Conservation (phyloP, 2,797 vertebrate genomes). For the Poliocrania exsul region DNA sequence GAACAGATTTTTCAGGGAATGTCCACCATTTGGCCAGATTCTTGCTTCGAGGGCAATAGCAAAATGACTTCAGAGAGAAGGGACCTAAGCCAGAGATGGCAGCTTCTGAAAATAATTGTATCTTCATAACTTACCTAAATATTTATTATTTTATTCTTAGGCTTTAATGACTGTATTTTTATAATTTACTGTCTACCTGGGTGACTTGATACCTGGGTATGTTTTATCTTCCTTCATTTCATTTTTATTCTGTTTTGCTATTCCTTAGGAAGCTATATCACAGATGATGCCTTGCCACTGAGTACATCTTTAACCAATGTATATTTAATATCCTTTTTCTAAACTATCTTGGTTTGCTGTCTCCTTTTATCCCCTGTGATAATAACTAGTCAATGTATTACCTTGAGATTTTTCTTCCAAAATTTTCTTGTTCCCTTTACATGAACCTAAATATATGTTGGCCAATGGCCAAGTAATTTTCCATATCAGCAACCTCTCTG, state of each 20-base stretch:
- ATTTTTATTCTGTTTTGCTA: background rate
- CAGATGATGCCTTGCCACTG: background rate
- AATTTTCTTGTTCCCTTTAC: conserved; percentile 35
- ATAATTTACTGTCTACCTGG: background rate
- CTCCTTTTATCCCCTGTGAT: conserved; percentile 24
- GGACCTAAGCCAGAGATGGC: background rate
- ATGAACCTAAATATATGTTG: conserved; percentile 43
- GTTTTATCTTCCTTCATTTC: background rate
- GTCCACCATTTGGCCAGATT: background rate
- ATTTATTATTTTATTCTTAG: background rate
- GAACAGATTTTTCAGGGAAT: background rate
- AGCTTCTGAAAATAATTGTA: background rate
- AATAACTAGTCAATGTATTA: conserved; percentile 43
- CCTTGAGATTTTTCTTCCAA: conserved; percentile 46
- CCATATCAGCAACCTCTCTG: conserved; percentile 57
- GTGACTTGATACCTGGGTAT: background rate
- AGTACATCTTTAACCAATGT: background rate
- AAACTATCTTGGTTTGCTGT: conserved; percentile 29
- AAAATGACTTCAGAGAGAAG: background rate
- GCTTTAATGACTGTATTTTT: background rate
- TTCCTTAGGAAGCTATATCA: background rate
- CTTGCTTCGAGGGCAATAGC: background rate
- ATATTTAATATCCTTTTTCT: conserved; percentile 4
- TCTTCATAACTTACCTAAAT: background rate
- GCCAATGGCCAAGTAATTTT: conserved; percentile 65